These are phyloP conservation scores for Uloborus plumipes DNA, from an alignment of 2,888 invertebrate genomes.

Conservation along the genomic window DNA sequence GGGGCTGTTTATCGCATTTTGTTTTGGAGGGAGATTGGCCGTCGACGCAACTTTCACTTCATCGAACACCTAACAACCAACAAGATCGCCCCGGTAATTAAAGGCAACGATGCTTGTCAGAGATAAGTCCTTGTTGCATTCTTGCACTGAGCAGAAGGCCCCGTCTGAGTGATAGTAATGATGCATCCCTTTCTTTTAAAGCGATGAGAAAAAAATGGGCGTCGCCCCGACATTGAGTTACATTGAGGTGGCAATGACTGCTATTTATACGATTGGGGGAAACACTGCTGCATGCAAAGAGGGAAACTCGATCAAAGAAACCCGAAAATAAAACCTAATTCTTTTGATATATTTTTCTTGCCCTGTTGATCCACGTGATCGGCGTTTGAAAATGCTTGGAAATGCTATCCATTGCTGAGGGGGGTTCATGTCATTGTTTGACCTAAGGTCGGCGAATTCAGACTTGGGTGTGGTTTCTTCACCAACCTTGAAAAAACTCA, in stretches of 20 bases:
- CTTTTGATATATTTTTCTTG: conserved; percentile 51
- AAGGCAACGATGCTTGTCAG: no score
- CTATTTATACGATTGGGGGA: conserved; percentile 55
- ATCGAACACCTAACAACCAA: no score
- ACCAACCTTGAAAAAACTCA: conserved; percentile 13
- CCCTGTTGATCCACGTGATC: conserved; percentile 35
- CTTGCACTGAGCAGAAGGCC: neutral
- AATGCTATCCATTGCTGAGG: conserved; percentile 52
- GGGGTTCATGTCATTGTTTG: conserved; percentile 59
- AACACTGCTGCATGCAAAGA: conserved; percentile 50
- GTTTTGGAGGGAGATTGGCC: no score
- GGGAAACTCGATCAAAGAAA: conserved; percentile 50
- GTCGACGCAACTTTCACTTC: no score
- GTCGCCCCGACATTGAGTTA: conserved; percentile 49
- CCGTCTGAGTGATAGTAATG: conserved; percentile 8
- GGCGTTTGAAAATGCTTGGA: conserved; percentile 37
- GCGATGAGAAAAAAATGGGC: conserved; percentile 35
- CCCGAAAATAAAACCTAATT: conserved; percentile 51
- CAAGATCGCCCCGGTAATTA: no score
- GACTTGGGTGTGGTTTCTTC: conserved; percentile 51
- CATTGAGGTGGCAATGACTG: conserved; percentile 56
- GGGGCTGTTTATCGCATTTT: no score
- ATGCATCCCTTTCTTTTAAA: neutral
- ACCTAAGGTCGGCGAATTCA: conserved; percentile 54
- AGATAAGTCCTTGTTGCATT: no score